phyloP scores from a whole-genome alignment of 2,797 vertebrate species.

The Oreochromis grahami region DNA sequence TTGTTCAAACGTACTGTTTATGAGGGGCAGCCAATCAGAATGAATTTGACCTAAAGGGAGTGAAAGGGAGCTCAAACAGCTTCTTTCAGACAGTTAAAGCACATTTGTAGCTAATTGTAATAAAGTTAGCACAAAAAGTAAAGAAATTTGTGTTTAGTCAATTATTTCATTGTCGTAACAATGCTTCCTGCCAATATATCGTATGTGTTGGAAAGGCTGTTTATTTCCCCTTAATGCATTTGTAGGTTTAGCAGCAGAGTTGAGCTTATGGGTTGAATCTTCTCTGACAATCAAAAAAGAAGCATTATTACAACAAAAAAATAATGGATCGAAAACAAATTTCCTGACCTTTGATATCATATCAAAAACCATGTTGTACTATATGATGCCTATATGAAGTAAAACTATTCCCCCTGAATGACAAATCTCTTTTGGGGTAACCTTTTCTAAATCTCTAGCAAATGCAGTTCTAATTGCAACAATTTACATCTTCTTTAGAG shows the following conservation, averaged over 20 bases:
- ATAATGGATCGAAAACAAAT: background rate
- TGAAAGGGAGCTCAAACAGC: too few relatives aligned
- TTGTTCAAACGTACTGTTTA: too few relatives aligned
- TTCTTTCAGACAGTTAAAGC: background rate
- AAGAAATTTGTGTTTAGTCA: background rate
- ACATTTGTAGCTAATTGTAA: background rate
- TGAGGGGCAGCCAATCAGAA: too few relatives aligned
- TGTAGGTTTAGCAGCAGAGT: background rate
- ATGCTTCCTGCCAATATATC: background rate
- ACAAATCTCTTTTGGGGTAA: background rate
- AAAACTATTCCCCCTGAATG: background rate
- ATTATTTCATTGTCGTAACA: too few relatives aligned
- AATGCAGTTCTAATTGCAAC: background rate
- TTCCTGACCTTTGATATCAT: background rate
- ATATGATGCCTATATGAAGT: background rate
- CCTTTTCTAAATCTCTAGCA: background rate
- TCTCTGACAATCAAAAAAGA: rapidly evolving
- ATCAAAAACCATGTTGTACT: background rate
- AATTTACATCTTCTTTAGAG: background rate
- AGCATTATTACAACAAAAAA: background rate
- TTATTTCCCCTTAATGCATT: background rate
- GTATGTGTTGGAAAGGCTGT: background rate
- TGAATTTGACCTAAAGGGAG: too few relatives aligned
- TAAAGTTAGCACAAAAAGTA: background rate
- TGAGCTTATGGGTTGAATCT: background rate